Conservation (phyloP, 2,797 vertebrate species). For the Ctenopoma multispine region DNA sequence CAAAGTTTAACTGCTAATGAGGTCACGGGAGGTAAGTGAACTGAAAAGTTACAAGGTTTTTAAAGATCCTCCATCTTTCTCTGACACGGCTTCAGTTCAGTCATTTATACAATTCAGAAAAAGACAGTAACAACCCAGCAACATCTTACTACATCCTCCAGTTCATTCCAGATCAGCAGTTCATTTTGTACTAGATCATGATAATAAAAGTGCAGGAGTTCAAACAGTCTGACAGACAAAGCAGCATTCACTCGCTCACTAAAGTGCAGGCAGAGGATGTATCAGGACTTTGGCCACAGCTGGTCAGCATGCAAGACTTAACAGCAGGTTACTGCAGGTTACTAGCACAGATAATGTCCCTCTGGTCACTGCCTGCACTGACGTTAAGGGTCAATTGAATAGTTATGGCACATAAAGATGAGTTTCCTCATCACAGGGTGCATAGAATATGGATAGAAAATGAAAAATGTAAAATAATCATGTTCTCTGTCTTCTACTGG, state of each 20-base stretch:
- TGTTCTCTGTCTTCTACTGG: background rate
- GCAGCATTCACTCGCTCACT: conserved; percentile 3
- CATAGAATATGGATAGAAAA: conserved; percentile 4
- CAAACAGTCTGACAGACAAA: conserved; percentile 5
- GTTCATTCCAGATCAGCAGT: background rate
- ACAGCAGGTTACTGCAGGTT: conserved; percentile 15
- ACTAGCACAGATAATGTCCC: background rate
- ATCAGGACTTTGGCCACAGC: conserved; percentile 6
- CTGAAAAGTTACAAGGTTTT: conserved; percentile 10
- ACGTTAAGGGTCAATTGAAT: conserved; percentile 1
- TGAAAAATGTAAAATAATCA: background rate
- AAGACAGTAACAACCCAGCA: background rate
- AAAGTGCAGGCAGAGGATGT: background rate
- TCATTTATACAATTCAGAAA: conserved; percentile 15
- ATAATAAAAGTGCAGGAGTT: background rate
- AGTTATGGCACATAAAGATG: background rate
- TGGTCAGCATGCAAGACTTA: background rate
- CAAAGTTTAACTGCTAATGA: conserved; percentile 53
- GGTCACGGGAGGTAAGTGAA: conserved; percentile 43
- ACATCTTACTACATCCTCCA: background rate
- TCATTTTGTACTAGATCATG: conserved; percentile 3
- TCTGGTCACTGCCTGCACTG: background rate
- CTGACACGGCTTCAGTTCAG: background rate
- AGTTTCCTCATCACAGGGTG: background rate
- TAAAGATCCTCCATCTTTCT: conserved; percentile 1